phyloP scores from a whole-genome alignment of 2,888 invertebrate species.

The Meghimatium bilineatum region DNA sequence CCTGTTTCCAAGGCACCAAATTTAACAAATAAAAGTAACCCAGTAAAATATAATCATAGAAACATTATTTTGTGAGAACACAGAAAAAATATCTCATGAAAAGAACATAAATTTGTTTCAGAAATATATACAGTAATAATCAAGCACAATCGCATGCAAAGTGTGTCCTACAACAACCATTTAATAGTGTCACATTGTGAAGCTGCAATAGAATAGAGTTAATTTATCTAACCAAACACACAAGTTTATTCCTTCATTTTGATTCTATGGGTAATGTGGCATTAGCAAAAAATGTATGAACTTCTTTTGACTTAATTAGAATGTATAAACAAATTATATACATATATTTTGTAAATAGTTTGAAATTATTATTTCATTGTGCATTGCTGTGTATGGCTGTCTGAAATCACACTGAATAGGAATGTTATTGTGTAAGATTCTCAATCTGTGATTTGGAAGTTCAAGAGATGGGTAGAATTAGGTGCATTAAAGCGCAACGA shows the following conservation, averaged over 20 bases:
- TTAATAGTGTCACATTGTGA: not conserved
- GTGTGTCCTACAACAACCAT: not conserved
- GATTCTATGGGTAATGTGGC: not conserved
- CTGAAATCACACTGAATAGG: too few relatives aligned
- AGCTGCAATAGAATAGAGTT: not conserved
- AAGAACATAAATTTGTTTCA: not conserved
- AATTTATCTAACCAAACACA: not conserved
- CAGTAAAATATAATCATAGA: not conserved
- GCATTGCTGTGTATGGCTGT: too few relatives aligned
- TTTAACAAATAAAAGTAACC: not conserved
- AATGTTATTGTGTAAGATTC: too few relatives aligned
- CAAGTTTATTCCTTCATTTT: not conserved
- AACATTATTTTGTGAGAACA: not conserved
- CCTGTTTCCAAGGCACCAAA: not conserved
- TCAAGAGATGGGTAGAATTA: too few relatives aligned
- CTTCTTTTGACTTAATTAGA: not conserved
- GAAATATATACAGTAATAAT: not conserved
- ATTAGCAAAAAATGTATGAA: not conserved
- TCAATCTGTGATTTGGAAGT: too few relatives aligned
- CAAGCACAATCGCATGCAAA: not conserved
- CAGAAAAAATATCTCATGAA: not conserved
- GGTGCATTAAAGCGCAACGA: too few relatives aligned
- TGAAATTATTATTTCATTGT: not conserved
- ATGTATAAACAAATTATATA: conserved; percentile 7
- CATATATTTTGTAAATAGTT: not conserved